Percentiles rank a stretch among this genome's conserved stretches.
These are phyloP conservation scores for Merluccius polli DNA, from an alignment of 2,797 vertebrate species.

Conservation along the genomic window DNA sequence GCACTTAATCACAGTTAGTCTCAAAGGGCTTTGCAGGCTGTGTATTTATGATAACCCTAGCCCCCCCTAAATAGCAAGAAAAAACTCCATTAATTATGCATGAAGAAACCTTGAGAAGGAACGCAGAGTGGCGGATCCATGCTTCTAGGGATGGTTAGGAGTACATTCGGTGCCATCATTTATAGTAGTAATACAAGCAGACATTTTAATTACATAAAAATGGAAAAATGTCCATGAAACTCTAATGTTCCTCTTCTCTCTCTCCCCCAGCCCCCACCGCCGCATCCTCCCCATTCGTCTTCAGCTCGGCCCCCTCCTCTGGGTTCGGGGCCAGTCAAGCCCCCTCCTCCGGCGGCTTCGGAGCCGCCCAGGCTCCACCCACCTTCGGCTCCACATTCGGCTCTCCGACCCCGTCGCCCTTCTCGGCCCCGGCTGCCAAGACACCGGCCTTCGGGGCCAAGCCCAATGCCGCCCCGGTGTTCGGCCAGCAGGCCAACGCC, in stretches of 20 bases:
- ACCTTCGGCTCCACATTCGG: conserved; percentile 77
- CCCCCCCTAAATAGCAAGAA: too few species aligned
- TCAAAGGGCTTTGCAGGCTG: too few species aligned
- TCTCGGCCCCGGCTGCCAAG: conserved; percentile 73
- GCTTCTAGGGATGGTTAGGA: too few species aligned
- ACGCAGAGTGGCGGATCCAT: too few species aligned
- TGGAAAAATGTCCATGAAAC: not conserved
- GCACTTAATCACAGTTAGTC: too few species aligned
- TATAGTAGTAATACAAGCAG: too few species aligned
- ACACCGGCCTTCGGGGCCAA: conserved; percentile 81
- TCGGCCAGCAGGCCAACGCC: conserved; percentile 80
- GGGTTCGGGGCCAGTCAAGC: conserved; percentile 79
- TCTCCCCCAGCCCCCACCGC: conserved; percentile 50
- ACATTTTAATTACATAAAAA: too few species aligned
- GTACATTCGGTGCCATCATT: too few species aligned
- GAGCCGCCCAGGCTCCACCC: conserved; percentile 62
- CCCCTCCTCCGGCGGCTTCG: conserved; percentile 70
- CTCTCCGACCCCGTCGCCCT: conserved; percentile 73
- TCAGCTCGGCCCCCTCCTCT: conserved; percentile 73
- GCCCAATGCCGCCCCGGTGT: conserved; percentile 74
- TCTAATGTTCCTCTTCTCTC: not conserved
- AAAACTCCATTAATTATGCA: too few species aligned
- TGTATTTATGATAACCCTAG: too few species aligned
- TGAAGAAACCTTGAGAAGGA: too few species aligned
- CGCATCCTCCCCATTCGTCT: conserved; percentile 78